Percentiles rank a stretch among this genome's conserved stretches.
phyloP scores from a whole-genome alignment of 2,888 invertebrate genomes.

The Rhingia rostrata region DNA sequence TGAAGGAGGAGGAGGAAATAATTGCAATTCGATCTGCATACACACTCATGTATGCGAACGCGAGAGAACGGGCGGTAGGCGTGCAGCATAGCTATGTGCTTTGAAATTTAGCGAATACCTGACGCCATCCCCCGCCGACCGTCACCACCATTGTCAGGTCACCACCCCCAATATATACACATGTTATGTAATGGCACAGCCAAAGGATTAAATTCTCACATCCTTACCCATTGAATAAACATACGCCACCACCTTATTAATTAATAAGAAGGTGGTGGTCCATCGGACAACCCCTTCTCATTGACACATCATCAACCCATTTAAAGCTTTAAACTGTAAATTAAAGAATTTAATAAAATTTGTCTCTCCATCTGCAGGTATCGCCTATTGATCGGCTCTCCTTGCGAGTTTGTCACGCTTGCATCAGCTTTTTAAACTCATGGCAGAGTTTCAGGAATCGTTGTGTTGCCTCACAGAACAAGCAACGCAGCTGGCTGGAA shows the following conservation, averaged over 20 bases:
- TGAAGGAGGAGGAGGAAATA: conserved; percentile 48
- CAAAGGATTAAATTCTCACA: conserved; percentile 65
- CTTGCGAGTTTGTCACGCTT: conserved; percentile 82
- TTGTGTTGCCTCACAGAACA: conserved; percentile 81
- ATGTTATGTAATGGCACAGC: conserved; percentile 70
- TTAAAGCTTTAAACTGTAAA: conserved; percentile 42
- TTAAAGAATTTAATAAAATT: conserved; percentile 26
- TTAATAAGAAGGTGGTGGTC: conserved; percentile 56
- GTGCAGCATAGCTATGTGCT: conserved; percentile 39
- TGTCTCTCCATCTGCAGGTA: conserved; percentile 78
- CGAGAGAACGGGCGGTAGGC: too few species aligned
- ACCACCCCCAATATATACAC: conserved; percentile 26
- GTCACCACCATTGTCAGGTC: conserved; percentile 52
- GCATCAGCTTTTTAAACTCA: conserved; percentile 83
- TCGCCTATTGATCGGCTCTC: conserved; percentile 81
- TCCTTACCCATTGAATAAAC: conserved; percentile 54
- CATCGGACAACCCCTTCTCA: not conserved
- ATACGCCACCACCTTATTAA: conserved; percentile 69
- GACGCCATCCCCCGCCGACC: conserved; percentile 37
- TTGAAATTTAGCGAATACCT: conserved; percentile 63
- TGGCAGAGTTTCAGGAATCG: conserved; percentile 84
- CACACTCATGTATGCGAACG: conserved; percentile 3
- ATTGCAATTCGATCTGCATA: conserved; percentile 72
- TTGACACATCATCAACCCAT: not conserved
- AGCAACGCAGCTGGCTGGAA: conserved; percentile 82